phyloP scores from a whole-genome alignment of 1,140 invertebrate genomes.

The Heliothis subflexa region DNA sequence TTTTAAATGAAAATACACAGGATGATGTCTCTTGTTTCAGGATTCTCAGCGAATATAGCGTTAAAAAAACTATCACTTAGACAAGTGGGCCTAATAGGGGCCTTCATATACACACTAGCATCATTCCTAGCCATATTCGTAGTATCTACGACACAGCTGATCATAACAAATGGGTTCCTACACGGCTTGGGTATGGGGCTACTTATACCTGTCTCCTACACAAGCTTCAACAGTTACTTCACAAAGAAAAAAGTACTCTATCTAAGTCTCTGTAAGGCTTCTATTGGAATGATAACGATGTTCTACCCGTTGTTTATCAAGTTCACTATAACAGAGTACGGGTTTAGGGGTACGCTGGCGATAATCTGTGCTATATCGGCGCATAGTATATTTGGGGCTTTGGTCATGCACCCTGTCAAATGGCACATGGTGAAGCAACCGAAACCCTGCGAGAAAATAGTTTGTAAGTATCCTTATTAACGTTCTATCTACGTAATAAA shows the following conservation, averaged over 20 bases:
- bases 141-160: slow-evolving; percentile 84
- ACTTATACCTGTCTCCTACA: slow-evolving; percentile 80
- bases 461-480: slow-evolving; percentile 71
- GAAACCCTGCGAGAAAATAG: slow-evolving; percentile 78
- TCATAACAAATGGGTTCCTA: slow-evolving; percentile 83
- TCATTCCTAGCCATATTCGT: slow-evolving; percentile 86
- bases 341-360: slow-evolving; percentile 88
- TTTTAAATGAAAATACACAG: background rate
- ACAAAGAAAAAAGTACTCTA: slow-evolving; percentile 86
- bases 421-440: slow-evolving; percentile 88
- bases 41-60: slow-evolving; percentile 82
- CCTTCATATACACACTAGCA: slow-evolving; percentile 85
- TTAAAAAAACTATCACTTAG: slow-evolving; percentile 86
- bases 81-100: slow-evolving; percentile 87
- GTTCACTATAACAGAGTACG: slow-evolving; percentile 86
- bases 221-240: slow-evolving; percentile 82
- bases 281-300: slow-evolving; percentile 87
- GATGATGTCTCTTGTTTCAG: slow-evolving; percentile 64
- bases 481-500: background rate
- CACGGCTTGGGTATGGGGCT: slow-evolving; percentile 81
- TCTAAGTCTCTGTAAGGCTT: slow-evolving; percentile 88
- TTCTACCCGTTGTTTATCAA: slow-evolving; percentile 87
- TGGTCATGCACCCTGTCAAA: slow-evolving; percentile 90
- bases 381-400: slow-evolving; percentile 88
- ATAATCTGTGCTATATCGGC: slow-evolving; percentile 87